Base-by-base conservation (phyloP, 2,888 invertebrate genomes). In the Cosmia pyralina region DNA sequence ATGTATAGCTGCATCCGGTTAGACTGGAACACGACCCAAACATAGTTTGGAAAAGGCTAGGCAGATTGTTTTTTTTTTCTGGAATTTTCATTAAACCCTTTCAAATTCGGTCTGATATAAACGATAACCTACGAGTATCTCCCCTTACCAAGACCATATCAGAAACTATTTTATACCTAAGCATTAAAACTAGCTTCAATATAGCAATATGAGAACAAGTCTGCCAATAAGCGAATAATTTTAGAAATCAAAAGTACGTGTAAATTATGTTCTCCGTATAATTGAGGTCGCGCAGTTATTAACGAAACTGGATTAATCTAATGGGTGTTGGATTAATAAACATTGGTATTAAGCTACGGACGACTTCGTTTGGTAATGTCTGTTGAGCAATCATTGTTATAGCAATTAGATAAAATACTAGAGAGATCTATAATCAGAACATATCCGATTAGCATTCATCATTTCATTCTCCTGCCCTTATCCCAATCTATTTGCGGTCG, bases 251-350 rank as follows among this genome's bases (percentile, higher is more conserved):
- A 65, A 75, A 59, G 72, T 44, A 77, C 72, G 78, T 85, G 86
- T 85, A 85, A 85, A 81, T 85, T 84, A 79, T 73, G 72, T 64
- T 44, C 63, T 68, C 41, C 52, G 41, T 53, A 55, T 85, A 84
- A 84, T 84, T 85, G 82, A 83, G 84, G 76, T 77, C 82, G 76
- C 46, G 59, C 62, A 68, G 78, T 72, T 83, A 85, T 77, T 84
- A 81, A 77, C 64, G 46, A 71, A 75, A 84, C 84, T 75, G 75
- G 84, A 83, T 83, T 85, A 81, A 81, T 72, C 68, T 75, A 81
- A 75, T 77, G 48, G 60, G 60, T 75, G 50, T 68, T 67, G 50
- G 69, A 70, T 73, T 84, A 58, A 83, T 80, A 66, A 70, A 71
- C 80, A 68, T 77, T 65, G 60, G 17, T 67, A 63, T 76, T 60